Evolutionary conservation across 2,888 invertebrate genomes (phyloP).

Genomic region (Mayetiola destructor): DNA sequence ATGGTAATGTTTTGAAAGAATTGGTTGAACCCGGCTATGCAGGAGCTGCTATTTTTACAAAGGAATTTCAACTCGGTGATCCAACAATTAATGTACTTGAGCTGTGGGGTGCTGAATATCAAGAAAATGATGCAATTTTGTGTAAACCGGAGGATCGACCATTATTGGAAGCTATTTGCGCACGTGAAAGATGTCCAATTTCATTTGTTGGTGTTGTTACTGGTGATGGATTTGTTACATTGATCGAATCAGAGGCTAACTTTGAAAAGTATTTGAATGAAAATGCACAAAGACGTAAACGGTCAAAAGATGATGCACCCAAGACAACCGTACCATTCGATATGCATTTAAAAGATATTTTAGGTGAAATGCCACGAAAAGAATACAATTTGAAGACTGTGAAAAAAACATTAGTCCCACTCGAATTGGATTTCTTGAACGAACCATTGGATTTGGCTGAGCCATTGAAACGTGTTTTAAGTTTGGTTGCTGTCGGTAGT

Average conservation of each 20-base stretch:
- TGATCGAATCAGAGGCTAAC: slow-evolving; percentile 44
- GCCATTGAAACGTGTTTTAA: slow-evolving; percentile 63
- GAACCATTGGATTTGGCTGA: slow-evolving; percentile 43
- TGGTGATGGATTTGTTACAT: slow-evolving; percentile 61
- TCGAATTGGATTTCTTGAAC: slow-evolving; percentile 32
- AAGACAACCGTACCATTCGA: slow-evolving; percentile 57
- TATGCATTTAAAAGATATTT: slow-evolving; percentile 72
- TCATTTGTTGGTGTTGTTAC: slow-evolving; percentile 87
- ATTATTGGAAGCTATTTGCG: slow-evolving; percentile 56
- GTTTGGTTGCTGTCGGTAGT: slow-evolving; percentile 82
- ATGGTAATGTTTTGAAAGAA: slow-evolving; percentile 94
- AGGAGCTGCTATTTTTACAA: slow-evolving; percentile 80
- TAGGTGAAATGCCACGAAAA: slow-evolving; percentile 71
- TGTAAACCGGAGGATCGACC: slow-evolving; percentile 51
- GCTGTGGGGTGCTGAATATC: slow-evolving; percentile 97
- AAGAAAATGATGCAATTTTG: slow-evolving; percentile 85
- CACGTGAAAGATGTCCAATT: slow-evolving; percentile 82
- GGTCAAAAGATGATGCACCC: slow-evolving; percentile 33
- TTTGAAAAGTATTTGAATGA: slow-evolving; percentile 32
- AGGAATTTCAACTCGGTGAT: slow-evolving; percentile 82
- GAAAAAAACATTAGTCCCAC: slow-evolving; percentile 36
- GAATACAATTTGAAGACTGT: slow-evolving; percentile 38
- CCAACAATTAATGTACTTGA: slow-evolving; percentile 86
- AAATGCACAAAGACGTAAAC: slow-evolving; percentile 22
- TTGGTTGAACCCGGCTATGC: slow-evolving; percentile 70